Base-by-base conservation (phyloP, 2,888 invertebrate species). In the Enchytraeus crypticus region DNA sequence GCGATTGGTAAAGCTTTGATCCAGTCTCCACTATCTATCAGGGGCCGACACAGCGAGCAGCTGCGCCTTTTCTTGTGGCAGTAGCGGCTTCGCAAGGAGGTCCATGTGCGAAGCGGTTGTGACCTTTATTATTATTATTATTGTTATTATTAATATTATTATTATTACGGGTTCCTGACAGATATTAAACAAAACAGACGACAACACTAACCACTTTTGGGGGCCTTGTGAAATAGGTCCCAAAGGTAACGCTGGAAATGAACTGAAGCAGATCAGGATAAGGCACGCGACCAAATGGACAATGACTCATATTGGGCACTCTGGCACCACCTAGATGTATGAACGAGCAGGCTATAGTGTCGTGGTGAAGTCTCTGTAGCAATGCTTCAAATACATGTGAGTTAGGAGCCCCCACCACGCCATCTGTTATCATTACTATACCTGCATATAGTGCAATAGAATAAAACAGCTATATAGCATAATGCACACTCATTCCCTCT, bases 261-360 rank as follows among this genome's bases (percentile, higher is more conserved):
- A 88, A 89, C 72, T 85, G 83, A 79, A 89, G 82, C 59, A 89
- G 80, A 74, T 89, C 88, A 53, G 84, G 83, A 75, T 88, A 87
- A 26, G 88, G 84, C 23, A 88, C 63, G 27, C 64, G 64, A 18
- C 68, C 68, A 18, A 64, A 60, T 11, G 62, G 60, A 18, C 51
- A 27, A 30, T 54, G 57, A 33, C 46, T 38, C 14, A 34, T 14
- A 30, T 55, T 38, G 38, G 18, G 18, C 18, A 38, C 38, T 38
- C 8, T 57, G 43, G 53, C 57, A 29, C 61, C 84, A 49, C 86
- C 86, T 26, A 88, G 83, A 76, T 87, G 87, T 63, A 89, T 80
- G 78, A 89, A 88, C 55, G 87, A 87, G 70, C 88, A 86, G 11
- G 87, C 83, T 61, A 88, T 85, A 47, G 87, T 86, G 72, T 85